Conservation (phyloP, 2,797 vertebrate genomes). For the Paguma larvata region DNA sequence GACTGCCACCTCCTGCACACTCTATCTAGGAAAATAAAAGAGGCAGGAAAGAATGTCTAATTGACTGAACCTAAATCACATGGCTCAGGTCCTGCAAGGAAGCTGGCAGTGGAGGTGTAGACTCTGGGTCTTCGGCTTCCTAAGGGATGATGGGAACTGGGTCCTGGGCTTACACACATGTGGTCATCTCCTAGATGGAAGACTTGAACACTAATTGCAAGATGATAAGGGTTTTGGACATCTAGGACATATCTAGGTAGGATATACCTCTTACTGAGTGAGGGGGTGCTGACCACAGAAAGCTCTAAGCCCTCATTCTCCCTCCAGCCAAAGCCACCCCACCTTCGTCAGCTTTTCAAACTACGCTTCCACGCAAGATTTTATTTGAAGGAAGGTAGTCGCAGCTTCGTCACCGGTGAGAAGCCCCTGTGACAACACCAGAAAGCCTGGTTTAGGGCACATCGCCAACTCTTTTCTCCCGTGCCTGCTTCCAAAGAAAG, state of each 20-base stretch:
- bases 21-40: not conserved
- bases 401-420: not conserved
- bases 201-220: not conserved
- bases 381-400: not conserved
- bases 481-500: not conserved
- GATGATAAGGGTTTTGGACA: not conserved
- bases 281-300: not conserved
- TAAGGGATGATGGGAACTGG: not conserved
- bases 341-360: conserved; percentile 33
- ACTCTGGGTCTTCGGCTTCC: conserved; percentile 6
- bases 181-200: not conserved
- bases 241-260: not conserved
- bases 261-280: not conserved
- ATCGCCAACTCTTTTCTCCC: not conserved
- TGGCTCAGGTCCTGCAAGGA: conserved; percentile 20
- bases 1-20: no score
- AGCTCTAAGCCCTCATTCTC: not conserved
- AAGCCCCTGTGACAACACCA: not conserved
- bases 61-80: not conserved
- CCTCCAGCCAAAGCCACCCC: not conserved
- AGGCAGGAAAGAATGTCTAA: conserved; percentile 1
- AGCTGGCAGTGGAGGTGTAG: not conserved
- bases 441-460: not conserved
- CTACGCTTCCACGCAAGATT: not conserved
- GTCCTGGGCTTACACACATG: not conserved